Percentiles rank a stretch among this genome's conserved stretches.
Evolutionary conservation across 1,140 invertebrate genomes (phyloP).

Genomic region (Monochamus saltuarius): DNA sequence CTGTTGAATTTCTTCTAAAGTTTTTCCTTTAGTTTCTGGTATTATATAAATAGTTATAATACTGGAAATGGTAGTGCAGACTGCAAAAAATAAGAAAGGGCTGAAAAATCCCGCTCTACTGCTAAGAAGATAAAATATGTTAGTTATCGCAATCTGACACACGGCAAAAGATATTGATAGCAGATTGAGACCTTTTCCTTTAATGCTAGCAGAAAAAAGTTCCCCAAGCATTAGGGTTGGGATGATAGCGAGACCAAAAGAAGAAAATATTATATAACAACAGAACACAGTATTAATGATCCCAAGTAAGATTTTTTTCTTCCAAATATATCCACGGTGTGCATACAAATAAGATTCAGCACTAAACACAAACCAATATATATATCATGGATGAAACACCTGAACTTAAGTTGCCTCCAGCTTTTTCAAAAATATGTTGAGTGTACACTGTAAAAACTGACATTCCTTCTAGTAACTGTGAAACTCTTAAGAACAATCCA

Average conservation of each 20-base stretch:
- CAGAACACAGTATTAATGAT: constrained; percentile 24
- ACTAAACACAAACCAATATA: constrained; percentile 50
- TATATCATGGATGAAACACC: constrained; percentile 51
- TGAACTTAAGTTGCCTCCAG: constrained; percentile 42
- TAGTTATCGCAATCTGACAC: constrained; percentile 46
- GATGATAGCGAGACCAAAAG: constrained; percentile 39
- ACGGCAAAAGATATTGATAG: constrained; percentile 29
- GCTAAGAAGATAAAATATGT: constrained; percentile 47
- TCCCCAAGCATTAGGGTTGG: constrained; percentile 42
- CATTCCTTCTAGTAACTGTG: constrained; percentile 40
- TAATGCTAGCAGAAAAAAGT: constrained; percentile 44
- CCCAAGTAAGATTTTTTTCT: constrained; percentile 27
- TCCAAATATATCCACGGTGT: constrained; percentile 61
- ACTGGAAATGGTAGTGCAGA: constrained; percentile 70
- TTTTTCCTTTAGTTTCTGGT: constrained; percentile 89
- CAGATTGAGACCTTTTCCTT: constrained; percentile 34
- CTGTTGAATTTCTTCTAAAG: constrained; percentile 84
- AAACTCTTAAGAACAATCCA: constrained; percentile 32
- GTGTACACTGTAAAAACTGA: constrained; percentile 33
- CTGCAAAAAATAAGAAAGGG: constrained; percentile 80
- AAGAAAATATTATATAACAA: constrained; percentile 34
- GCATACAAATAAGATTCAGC: constrained; percentile 58
- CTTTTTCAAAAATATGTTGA: constrained; percentile 37
- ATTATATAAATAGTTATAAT: constrained; percentile 77
- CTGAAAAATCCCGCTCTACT: constrained; percentile 64